A percentile compares a stretch with the other conserved stretches of the same genome.
These are phyloP conservation scores for Hippocampus barbouri DNA, from an alignment of 2,113 vertebrate species.

Conservation along the genomic window DNA sequence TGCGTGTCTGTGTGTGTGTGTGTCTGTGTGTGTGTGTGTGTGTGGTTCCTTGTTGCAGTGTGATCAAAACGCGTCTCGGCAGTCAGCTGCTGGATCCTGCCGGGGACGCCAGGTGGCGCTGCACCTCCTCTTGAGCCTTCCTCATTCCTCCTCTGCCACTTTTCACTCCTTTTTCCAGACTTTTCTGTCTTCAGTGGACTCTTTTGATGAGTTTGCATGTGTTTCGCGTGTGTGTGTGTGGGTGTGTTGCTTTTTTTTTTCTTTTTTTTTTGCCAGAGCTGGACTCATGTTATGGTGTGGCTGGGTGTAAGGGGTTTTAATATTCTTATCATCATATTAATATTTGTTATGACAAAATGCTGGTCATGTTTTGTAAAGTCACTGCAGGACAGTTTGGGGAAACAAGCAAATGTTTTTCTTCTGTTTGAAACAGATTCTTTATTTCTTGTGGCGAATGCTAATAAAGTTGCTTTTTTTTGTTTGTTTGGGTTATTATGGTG, in stretches of 20 bases:
- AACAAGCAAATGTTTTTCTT: slow-evolving; percentile 8
- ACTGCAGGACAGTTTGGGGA: slow-evolving; percentile 74
- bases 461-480: slow-evolving; percentile 65
- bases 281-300: not conserved
- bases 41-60: slow-evolving; percentile 82
- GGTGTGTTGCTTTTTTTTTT: no score
- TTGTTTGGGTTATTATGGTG: slow-evolving; percentile 20
- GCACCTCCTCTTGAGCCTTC: slow-evolving; percentile 81
- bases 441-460: slow-evolving; percentile 51
- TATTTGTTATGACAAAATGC: slow-evolving; percentile 49
- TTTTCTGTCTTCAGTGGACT: slow-evolving; percentile 18
- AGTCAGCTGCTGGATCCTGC: slow-evolving; percentile 82
- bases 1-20: not conserved
- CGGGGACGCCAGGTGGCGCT: slow-evolving; percentile 79
- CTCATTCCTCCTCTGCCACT: slow-evolving; percentile 64
- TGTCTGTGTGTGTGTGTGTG: not conserved
- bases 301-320: not conserved
- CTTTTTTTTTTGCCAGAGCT: not conserved
- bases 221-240: not conserved
- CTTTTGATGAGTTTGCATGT: slow-evolving; percentile 14
- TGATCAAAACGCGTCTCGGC: slow-evolving; percentile 89
- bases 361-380: slow-evolving; percentile 72
- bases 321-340: not conserved
- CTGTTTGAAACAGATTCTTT: slow-evolving; percentile 66
- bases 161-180: slow-evolving; percentile 35